Percentiles rank a stretch among this genome's conserved stretches.
These are phyloP conservation scores for Pseudotriccus pelzelni DNA, from an alignment of 2,797 vertebrate species.

Conservation along the genomic window DNA sequence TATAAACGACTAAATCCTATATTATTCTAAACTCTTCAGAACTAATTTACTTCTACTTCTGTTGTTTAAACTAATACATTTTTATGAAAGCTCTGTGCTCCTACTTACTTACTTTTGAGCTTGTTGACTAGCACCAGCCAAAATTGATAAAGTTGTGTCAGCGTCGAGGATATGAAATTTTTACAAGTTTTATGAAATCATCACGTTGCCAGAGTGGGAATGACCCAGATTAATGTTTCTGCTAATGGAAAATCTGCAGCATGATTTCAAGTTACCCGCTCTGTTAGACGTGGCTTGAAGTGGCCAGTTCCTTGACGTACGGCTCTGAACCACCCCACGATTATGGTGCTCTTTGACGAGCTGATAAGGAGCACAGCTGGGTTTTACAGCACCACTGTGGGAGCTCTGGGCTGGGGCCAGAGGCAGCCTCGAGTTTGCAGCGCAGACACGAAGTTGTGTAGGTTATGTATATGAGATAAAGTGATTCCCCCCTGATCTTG, in stretches of 20 bases:
- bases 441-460: neutral
- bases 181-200: neutral
- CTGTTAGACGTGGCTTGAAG: neutral
- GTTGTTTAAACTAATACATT: neutral
- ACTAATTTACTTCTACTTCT: neutral
- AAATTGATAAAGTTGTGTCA: neutral
- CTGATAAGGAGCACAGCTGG: neutral
- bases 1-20: neutral
- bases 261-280: neutral
- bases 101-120: neutral
- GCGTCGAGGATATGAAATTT: neutral
- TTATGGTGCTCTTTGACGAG: neutral
- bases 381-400: fast-evolving
- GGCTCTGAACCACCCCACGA: fast-evolving
- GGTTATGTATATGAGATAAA: neutral
- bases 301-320: neutral
- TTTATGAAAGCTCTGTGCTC: neutral
- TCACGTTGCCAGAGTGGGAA: neutral
- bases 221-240: neutral
- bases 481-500: neutral
- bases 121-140: neutral
- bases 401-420: neutral
- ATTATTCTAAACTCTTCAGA: neutral
- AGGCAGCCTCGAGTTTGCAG: neutral
- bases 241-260: neutral